Base-by-base conservation (phyloP, 2,888 invertebrate genomes). In the Psylliodes chrysocephalus region DNA sequence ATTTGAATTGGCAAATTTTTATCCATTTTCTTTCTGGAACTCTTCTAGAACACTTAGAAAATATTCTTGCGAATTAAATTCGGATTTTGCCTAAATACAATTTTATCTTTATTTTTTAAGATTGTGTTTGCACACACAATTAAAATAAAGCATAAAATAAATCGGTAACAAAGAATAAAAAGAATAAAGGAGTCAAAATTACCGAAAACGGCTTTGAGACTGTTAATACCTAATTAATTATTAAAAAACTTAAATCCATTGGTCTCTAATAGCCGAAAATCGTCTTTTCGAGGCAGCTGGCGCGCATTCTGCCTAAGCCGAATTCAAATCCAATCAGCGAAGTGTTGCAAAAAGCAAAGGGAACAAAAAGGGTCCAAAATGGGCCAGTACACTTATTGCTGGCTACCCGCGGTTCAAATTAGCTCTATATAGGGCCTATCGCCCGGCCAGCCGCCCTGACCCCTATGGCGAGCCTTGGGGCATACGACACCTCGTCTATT, bases 331-430 rank as follows among this genome's bases (percentile, higher is more conserved):
- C 79, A 81, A 81, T 81, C 78, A 79, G 71, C 72, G 75, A 75
- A 78, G 77, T 77, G 76, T 77, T 75, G 75, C 77, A 77, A 78
- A 80, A 79, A 78, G 75, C 73, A 66, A 56, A 54, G 56, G 73
- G 67, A 71, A 70, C 25, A 49, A 59, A 71, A 73, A 72, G 64
- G 71, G 63, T 56, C 59, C 75, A 77, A 77, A 79, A 78, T 75
- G 75, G 74, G 72, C 76, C 71, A 69, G 73, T 75, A 75, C 78
- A 79, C 80, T 81, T 79, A 81, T 79, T 78, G 77, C 73, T 67
- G 81, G 79, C 81, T 78, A 81, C 82, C 82, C 82, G 82, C 81
- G 79, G 82, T 78, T 81, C 82, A 82, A 82, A 82, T 82, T 82
- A 82, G 82, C 82, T 79, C 73, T 67, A 64, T 67, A 62, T 60